Base-by-base conservation (phyloP, 2,797 vertebrate genomes). In the Lithobates pipiens region DNA sequence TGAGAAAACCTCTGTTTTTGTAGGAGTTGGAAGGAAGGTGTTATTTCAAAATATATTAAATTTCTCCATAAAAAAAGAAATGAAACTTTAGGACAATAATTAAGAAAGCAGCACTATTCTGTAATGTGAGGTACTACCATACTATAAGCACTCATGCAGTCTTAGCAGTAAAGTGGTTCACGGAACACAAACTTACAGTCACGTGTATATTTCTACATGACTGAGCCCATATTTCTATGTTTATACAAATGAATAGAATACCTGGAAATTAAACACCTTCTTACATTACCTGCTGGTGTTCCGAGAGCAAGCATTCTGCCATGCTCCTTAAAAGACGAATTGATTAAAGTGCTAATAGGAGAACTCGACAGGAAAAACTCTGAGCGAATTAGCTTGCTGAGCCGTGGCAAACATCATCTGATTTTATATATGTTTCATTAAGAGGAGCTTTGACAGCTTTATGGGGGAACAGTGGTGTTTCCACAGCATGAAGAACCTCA, bases 341-440 rank as follows among this genome's bases (percentile, higher is more conserved):
- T 92, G 89, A 93, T 87, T 92, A 91, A 93, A 93, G 75, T 86
- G 86, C 85, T 92, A 92, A 89, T 84, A 91, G 88, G 88, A 85
- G 76, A 92, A 88, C 50, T 87, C 89, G 89, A 90, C n/a, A 85
- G 91, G 91, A 82, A 90, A 92, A 93, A 91, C 90, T 0, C 90
- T 91, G 84, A 92, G 92, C 89, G 87, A 94, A 94, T 95, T 93
- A 94, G 90, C 89, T 91, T 89, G 88, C 92, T 11, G 74, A 90
- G 92, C 93, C 88, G 90, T 93, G 91, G 92, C 90, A 92, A 94
- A 94, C 91, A 91, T 94, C 89, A 92, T 76, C 84, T 90, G 86
- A 82, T 90, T 87, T 95, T 95, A 94, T 95, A 92, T 93, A 95
- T 94, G 93, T 95, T 95, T 95, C 93, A 93, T 94, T 93, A 95